phyloP scores from a whole-genome alignment of 2,113 vertebrate genomes.

The Aspidoscelis tigris region DNA sequence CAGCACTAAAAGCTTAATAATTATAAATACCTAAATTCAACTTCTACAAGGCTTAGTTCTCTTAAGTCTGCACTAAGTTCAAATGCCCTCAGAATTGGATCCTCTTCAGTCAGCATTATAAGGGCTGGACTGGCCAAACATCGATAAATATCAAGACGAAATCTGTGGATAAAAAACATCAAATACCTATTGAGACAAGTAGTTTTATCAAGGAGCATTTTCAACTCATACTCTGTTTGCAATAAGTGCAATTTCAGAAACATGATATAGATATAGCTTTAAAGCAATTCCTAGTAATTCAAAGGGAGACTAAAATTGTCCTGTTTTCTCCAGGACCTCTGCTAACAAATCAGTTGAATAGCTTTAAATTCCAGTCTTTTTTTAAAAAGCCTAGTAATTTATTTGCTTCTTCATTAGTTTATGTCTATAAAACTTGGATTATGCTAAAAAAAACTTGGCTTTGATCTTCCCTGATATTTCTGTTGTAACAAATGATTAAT shows the following conservation, averaged over 20 bases:
- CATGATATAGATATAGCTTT: not conserved
- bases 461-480: too few species aligned
- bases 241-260: not conserved
- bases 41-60: constrained; percentile 97
- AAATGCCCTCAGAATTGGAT: constrained; percentile 96
- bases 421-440: too few species aligned
- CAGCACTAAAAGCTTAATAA: not conserved
- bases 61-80: constrained; percentile 96
- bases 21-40: constrained; percentile 92
- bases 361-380: not conserved
- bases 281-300: not conserved
- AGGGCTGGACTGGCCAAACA: constrained; percentile 96
- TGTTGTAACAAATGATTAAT: too few species aligned
- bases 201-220: constrained; percentile 26
- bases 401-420: too few species aligned
- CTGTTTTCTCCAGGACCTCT: not conserved
- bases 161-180: constrained; percentile 75
- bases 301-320: not conserved
- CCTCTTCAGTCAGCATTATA: constrained; percentile 98
- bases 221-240: not conserved
- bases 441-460: too few species aligned
- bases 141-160: constrained; percentile 98
- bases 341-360: not conserved
- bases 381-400: not conserved
- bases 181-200: constrained; percentile 12